phyloP scores from a whole-genome alignment of 1,140 invertebrate species.

The Hyles vespertilio region DNA sequence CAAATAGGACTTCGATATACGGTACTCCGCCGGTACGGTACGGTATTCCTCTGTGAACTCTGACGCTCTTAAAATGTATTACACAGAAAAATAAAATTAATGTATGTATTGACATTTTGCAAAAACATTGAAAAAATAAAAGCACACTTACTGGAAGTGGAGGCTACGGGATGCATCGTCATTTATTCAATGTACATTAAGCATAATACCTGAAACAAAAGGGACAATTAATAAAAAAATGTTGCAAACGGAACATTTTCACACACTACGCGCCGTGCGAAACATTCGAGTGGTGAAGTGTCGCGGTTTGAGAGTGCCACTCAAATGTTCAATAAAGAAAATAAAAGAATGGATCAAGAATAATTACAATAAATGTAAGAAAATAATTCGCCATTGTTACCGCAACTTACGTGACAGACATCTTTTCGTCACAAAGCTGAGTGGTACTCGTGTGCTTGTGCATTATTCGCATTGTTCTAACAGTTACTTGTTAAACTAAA shows the following conservation, averaged over 20 bases:
- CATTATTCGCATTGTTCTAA: slow-evolving; percentile 63
- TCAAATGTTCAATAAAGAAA: slow-evolving; percentile 43
- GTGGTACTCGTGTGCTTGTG: slow-evolving; percentile 54
- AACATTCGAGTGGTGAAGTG: slow-evolving; percentile 37
- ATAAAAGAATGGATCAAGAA: slow-evolving; percentile 51
- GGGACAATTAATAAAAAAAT: background rate
- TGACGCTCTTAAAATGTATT: too few relatives aligned
- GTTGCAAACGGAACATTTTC: background rate
- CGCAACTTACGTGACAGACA: slow-evolving; percentile 40
- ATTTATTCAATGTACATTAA: background rate
- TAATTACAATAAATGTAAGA: slow-evolving; percentile 61
- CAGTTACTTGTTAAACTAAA: slow-evolving; percentile 46
- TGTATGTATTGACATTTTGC: too few relatives aligned
- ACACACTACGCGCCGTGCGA: slow-evolving; percentile 25
- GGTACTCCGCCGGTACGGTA: too few relatives aligned
- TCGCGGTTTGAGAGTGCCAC: slow-evolving; percentile 49
- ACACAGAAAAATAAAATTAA: too few relatives aligned
- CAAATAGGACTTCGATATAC: too few relatives aligned
- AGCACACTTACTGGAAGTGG: too few relatives aligned
- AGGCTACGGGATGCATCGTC: too few relatives aligned
- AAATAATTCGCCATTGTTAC: slow-evolving; percentile 58
- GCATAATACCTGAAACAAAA: background rate
- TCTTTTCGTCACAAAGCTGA: slow-evolving; percentile 63
- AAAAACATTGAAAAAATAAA: too few relatives aligned
- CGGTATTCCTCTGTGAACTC: too few relatives aligned